These are phyloP conservation scores for Drosophila gaucha DNA, from an alignment of 2,888 invertebrate genomes.

Conservation along the genomic window DNA sequence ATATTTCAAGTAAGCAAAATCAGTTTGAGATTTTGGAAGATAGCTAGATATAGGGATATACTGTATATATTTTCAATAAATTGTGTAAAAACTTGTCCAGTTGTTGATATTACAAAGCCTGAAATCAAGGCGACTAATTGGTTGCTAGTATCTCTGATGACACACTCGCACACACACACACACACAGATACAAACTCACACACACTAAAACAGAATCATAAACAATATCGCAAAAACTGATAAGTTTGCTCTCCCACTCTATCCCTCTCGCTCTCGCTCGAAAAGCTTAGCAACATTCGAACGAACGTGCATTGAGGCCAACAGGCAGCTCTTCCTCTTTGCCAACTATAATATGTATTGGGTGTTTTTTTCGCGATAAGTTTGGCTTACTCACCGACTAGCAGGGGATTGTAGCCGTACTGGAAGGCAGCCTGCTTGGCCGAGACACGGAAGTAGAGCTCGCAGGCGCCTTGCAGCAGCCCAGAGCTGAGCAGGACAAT, in stretches of 20 bases:
- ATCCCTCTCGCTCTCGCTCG: slow-evolving; percentile 13
- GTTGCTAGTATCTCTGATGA: slow-evolving; percentile 34
- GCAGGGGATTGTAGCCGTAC: slow-evolving; percentile 84
- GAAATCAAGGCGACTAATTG: slow-evolving; percentile 12
- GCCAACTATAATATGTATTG: background rate
- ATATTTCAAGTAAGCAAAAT: too few relatives aligned
- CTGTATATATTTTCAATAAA: background rate
- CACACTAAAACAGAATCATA: slow-evolving; percentile 47
- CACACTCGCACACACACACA: slow-evolving; percentile 40
- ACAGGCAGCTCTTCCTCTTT: slow-evolving; percentile 6
- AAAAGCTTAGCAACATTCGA: slow-evolving; percentile 50
- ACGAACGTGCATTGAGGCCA: slow-evolving; percentile 50
- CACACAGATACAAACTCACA: slow-evolving; percentile 17
- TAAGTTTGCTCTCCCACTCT: slow-evolving; percentile 29
- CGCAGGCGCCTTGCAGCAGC: slow-evolving; percentile 85
- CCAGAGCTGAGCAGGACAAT: slow-evolving; percentile 82
- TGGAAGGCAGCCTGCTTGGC: slow-evolving; percentile 85
- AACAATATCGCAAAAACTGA: slow-evolving; percentile 78
- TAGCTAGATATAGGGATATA: too few relatives aligned
- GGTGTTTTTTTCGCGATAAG: slow-evolving; percentile 44
- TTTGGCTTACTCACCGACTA: slow-evolving; percentile 84
- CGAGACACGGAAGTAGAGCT: slow-evolving; percentile 86
- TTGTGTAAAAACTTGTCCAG: slow-evolving; percentile 20
- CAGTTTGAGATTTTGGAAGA: too few relatives aligned
- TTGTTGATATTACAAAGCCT: slow-evolving; percentile 44